These are phyloP conservation scores for Eciton burchellii DNA, from an alignment of 1,140 invertebrate genomes.

Conservation along the genomic window DNA sequence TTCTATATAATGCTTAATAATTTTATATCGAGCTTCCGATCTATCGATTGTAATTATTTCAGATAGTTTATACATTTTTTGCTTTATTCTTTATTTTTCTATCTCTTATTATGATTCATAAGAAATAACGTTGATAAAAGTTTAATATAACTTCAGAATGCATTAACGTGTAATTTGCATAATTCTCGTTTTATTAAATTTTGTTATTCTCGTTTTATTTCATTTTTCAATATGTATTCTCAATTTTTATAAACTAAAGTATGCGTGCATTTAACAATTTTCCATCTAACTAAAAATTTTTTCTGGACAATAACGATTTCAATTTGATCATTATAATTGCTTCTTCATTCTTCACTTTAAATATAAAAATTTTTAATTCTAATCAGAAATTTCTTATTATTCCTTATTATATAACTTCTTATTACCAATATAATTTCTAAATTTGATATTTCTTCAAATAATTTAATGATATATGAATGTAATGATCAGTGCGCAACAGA, in stretches of 20 bases:
- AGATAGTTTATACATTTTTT: background rate
- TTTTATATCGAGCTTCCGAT: background rate
- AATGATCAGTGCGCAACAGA: slow-evolving; percentile 25
- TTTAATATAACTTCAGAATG: background rate
- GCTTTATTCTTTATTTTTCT: background rate
- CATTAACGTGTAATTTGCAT: background rate
- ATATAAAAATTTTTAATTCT: too few species aligned
- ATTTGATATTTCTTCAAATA: slow-evolving; percentile 1
- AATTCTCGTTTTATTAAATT: slow-evolving; percentile 20
- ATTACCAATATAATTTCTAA: background rate
- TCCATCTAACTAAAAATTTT: slow-evolving; percentile 3
- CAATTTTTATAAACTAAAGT: slow-evolving; percentile 12
- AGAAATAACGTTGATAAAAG: background rate
- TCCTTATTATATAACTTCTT: too few species aligned
- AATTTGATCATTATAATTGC: background rate
- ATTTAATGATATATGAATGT: slow-evolving; percentile 16
- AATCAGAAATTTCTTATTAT: background rate
- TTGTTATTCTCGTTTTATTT: slow-evolving; percentile 36
- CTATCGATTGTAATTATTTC: background rate
- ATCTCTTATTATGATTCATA: background rate
- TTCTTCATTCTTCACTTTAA: background rate
- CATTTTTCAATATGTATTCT: slow-evolving; percentile 38
- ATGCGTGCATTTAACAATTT: slow-evolving; percentile 27
- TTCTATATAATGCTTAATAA: slow-evolving; percentile 26
- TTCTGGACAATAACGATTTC: background rate